A percentile compares a stretch with the other conserved stretches of the same genome.
Evolutionary conservation across 92 coral and sea anemone genomes (phyloP).

Genomic region (Heliopora coerulea): DNA sequence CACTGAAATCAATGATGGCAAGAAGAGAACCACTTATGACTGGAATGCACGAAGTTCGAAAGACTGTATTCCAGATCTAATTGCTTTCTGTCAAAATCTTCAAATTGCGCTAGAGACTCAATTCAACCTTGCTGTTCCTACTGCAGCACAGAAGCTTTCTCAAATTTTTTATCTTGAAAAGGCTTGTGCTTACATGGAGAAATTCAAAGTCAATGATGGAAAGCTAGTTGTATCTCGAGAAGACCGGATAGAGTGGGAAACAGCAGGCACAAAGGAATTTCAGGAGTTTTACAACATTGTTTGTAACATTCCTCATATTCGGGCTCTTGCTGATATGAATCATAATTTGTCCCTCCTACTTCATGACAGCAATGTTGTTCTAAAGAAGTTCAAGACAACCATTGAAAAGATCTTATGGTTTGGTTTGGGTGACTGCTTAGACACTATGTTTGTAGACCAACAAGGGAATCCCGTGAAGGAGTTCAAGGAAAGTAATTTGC

Average conservation of each 20-base stretch:
- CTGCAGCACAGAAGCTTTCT: not conserved
- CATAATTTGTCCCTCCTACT: conserved; percentile 9
- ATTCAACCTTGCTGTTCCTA: not conserved
- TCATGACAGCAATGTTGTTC: conserved; percentile 18
- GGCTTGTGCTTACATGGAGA: not conserved
- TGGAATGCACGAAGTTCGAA: conserved; percentile 20
- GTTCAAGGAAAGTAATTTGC: conserved; percentile 29
- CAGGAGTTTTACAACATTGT: conserved; percentile 16
- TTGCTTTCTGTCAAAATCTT: conserved; percentile 1
- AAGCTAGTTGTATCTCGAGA: conserved; percentile 20
- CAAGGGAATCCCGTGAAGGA: not conserved
- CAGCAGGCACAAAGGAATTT: conserved; percentile 15
- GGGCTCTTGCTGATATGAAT: conserved; percentile 28
- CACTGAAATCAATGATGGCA: not conserved
- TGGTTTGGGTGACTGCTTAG: conserved; percentile 15
- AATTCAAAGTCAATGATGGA: conserved; percentile 2
- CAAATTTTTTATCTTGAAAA: conserved; percentile 11
- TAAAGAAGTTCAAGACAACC: conserved; percentile 38
- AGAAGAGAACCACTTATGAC: conserved; percentile 15
- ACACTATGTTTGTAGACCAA: conserved; percentile 1
- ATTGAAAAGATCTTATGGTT: conserved; percentile 32
- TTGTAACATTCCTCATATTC: conserved; percentile 34
- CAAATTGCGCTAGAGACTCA: not conserved
- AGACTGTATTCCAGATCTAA: conserved; percentile 9
- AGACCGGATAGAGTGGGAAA: conserved; percentile 39